Evolutionary conservation across 2,888 invertebrate species (phyloP), one percentile per base, ranked within the genome.

Genomic region (Periphyllus acericola): DNA sequence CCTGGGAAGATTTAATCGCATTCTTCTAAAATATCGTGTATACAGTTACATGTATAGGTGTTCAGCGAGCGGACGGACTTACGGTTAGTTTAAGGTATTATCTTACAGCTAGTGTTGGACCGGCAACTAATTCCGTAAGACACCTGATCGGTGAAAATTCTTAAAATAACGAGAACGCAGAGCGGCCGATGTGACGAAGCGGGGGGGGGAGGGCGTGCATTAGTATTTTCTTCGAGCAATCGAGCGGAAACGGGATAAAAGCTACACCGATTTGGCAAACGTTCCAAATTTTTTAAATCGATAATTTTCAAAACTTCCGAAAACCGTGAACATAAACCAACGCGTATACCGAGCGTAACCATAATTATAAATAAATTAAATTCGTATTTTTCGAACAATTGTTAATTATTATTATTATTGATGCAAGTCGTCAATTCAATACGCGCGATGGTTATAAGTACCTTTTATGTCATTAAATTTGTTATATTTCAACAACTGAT

Each of bases 181-280:
- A 75, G 3, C 29, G 19, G 29, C 14, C 4, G n/a, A 32, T 9
- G 75, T 0, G 25, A 11, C 1, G n/a, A 25, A 29, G 76, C 6
- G 1, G 78, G 19, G 32, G 1, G 60, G 8, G 32, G 32, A 25
- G 19, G 0, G 0, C 21, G 29, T 5, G 74, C 11, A 11, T 83
- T 66, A 84, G 75, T 66, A 66, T 76, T 84, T 75, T 84, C 66
- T 84, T 76, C 32, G 84, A 52, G 76, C 78, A 84, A 84, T 84
- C 76, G 78, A 84, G 76, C 52, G 84, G 84, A 84, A 84, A 84
- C 68, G 32, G 84, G 84, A 84, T 78, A 84, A 84, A 76, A 78
- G 46, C 19, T 32, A 52, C 34, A 34, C 68, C 19, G 68, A 78
- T 76, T 78, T 84, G 84, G 76, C 84, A 84, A 34, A 34, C 66